A percentile compares a stretch with the other conserved stretches of the same genome.
Conservation (phyloP, 35 echinoderm and acorn worm genomes). For the Heliocidaris tuberculata region DNA sequence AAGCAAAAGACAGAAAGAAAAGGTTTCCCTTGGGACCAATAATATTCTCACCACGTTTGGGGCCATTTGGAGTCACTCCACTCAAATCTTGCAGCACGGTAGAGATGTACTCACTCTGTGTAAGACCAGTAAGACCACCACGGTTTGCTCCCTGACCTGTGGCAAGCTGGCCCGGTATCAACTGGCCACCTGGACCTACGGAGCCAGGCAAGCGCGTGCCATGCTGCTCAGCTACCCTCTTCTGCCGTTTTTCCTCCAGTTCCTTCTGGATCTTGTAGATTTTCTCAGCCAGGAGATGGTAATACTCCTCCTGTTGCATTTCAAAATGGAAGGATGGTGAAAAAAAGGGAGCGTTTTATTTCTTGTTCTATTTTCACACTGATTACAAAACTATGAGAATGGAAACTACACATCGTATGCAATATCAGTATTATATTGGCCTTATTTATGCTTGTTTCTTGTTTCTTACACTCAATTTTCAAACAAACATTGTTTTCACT, state of each 20-base stretch:
- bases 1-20: background rate
- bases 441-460: no score
- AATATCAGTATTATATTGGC: no score
- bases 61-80: constrained; percentile 47
- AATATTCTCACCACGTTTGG: constrained; percentile 52
- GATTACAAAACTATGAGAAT: background rate
- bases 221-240: constrained; percentile 77
- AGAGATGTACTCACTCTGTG: constrained; percentile 59
- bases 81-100: constrained; percentile 44
- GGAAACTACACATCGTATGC: no score
- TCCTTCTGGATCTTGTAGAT: constrained; percentile 99
- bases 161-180: background rate
- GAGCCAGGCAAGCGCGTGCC: background rate
- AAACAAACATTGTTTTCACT: no score
- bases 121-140: constrained; percentile 51
- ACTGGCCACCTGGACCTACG: background rate
- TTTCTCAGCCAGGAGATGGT: constrained; percentile 98
- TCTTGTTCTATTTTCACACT: background rate
- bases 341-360: background rate
- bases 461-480: no score
- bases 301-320: constrained; percentile 87
- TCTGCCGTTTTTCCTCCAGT: constrained; percentile 93
- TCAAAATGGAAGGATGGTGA: background rate
- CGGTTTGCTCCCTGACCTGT: constrained; percentile 22
- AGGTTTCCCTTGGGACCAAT: background rate